These are phyloP conservation scores for Drosophila ironensis DNA, from an alignment of 1,140 invertebrate genomes.

Conservation along the genomic window DNA sequence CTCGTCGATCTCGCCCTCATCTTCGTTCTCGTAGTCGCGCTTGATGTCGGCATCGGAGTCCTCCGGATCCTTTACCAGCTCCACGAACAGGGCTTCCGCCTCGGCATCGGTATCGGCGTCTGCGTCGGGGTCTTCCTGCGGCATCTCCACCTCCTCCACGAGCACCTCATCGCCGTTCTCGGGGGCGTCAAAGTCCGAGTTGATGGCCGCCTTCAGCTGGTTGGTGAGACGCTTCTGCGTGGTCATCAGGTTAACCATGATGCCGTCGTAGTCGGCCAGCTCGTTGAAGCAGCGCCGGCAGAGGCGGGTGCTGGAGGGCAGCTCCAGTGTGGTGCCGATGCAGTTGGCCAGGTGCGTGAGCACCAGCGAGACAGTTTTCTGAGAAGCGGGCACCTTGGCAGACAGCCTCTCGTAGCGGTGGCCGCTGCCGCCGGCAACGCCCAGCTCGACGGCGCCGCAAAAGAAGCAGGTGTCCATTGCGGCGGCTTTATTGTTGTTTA, in stretches of 20 bases:
- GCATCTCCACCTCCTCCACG: conserved; percentile 34
- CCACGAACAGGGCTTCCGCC: conserved; percentile 59
- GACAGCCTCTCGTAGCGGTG: conserved; percentile 41
- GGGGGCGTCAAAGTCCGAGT: conserved; percentile 43
- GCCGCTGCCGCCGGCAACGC: conserved; percentile 9
- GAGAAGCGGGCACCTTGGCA: conserved; percentile 65
- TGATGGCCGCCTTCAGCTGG: conserved; percentile 50
- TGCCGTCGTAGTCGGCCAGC: conserved; percentile 63
- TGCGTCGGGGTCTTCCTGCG: conserved; percentile 9
- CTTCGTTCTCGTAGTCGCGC: conserved; percentile 42
- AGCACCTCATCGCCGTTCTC: conserved; percentile 27
- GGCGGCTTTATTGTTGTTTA: conserved; percentile 25
- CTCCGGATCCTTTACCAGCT: conserved; percentile 57
- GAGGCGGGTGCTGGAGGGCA: conserved; percentile 40
- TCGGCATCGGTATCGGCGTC: conserved; percentile 48
- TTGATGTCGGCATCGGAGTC: conserved; percentile 44
- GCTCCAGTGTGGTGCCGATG: conserved; percentile 53
- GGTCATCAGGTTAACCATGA: conserved; percentile 74
- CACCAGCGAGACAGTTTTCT: conserved; percentile 62
- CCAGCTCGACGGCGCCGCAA: conserved; percentile 61
- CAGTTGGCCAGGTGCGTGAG: conserved; percentile 68
- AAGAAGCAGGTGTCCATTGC: conserved; percentile 64
- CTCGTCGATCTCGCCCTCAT: conserved; percentile 17
- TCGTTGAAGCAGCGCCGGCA: conserved; percentile 67
- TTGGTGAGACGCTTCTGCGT: conserved; percentile 63